These are phyloP conservation scores for Caenorhabditis imperialis DNA, from an alignment of 2,888 invertebrate species.

Conservation along the genomic window DNA sequence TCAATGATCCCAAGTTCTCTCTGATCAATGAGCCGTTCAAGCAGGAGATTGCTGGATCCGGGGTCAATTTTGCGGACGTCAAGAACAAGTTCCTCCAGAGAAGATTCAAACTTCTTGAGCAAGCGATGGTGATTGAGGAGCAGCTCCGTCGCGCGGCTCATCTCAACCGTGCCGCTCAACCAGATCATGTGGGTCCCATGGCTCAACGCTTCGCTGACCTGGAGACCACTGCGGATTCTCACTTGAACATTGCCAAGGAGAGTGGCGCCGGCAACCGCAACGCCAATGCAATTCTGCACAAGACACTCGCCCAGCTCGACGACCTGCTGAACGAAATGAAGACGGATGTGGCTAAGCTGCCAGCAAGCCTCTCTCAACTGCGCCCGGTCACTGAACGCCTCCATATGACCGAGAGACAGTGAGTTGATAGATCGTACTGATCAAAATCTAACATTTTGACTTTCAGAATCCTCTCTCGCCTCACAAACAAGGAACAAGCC, in stretches of 20 bases:
- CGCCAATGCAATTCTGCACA: slow-evolving; percentile 97
- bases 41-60: slow-evolving; percentile 92
- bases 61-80: slow-evolving; percentile 91
- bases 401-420: slow-evolving; percentile 93
- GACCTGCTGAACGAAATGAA: slow-evolving; percentile 99
- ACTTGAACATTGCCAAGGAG: slow-evolving; percentile 97
- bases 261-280: slow-evolving; percentile 93
- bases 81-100: slow-evolving; percentile 99
- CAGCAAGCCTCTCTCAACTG: slow-evolving; percentile 95
- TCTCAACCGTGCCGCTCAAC: slow-evolving; percentile 87
- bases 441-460: background rate
- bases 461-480: slow-evolving; percentile 74
- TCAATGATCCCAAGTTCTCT: slow-evolving; percentile 90
- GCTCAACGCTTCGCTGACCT: slow-evolving; percentile 82
- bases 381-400: slow-evolving; percentile 97
- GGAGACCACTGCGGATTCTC: slow-evolving; percentile 96
- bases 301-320: slow-evolving; percentile 96
- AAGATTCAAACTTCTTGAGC: slow-evolving; percentile 89
- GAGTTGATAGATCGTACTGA: slow-evolving; percentile 21
- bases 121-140: slow-evolving; percentile 98
- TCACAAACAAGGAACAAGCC: slow-evolving; percentile 76
- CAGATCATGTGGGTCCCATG: slow-evolving; percentile 55
- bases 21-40: slow-evolving; percentile 99
- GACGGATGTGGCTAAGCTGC: slow-evolving; percentile 96
- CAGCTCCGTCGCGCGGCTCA: slow-evolving; percentile 96